These are phyloP conservation scores for Sinella curviseta DNA, from an alignment of 1,140 invertebrate genomes.

Conservation along the genomic window DNA sequence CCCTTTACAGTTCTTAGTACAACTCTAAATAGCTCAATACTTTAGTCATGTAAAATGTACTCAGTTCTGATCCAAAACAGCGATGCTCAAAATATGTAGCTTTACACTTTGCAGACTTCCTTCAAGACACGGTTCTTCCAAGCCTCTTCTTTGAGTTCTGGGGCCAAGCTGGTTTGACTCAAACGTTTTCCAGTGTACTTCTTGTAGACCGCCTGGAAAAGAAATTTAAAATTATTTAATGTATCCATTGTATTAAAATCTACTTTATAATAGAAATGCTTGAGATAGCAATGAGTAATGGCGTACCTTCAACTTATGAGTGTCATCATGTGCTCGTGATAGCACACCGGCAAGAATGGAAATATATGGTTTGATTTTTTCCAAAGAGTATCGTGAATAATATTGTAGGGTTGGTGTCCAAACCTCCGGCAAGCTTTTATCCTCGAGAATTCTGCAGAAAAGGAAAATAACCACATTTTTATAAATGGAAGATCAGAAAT, in stretches of 20 bases:
- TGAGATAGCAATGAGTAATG: background rate
- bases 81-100: no score
- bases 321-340: constrained; percentile 33
- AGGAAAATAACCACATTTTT: constrained; percentile 8
- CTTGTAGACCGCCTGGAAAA: constrained; percentile 56
- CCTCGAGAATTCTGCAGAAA: constrained; percentile 46
- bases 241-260: background rate
- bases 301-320: constrained; percentile 31
- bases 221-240: constrained; percentile 23
- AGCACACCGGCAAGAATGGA: constrained; percentile 21
- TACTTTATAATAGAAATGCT: background rate
- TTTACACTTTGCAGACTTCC: constrained; percentile 4
- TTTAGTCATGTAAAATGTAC: background rate
- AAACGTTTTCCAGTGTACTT: constrained; percentile 59
- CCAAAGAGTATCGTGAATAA: constrained; percentile 29
- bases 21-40: background rate
- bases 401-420: constrained; percentile 55
- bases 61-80: no score
- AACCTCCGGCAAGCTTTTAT: constrained; percentile 34
- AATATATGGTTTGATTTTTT: constrained; percentile 29
- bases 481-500: constrained; percentile 19
- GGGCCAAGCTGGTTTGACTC: constrained; percentile 56
- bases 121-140: constrained; percentile 41
- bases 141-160: constrained; percentile 54
- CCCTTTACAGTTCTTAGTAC: no score